phyloP scores from a whole-genome alignment of 1,140 invertebrate species.

The Xylocopa sonorina region DNA sequence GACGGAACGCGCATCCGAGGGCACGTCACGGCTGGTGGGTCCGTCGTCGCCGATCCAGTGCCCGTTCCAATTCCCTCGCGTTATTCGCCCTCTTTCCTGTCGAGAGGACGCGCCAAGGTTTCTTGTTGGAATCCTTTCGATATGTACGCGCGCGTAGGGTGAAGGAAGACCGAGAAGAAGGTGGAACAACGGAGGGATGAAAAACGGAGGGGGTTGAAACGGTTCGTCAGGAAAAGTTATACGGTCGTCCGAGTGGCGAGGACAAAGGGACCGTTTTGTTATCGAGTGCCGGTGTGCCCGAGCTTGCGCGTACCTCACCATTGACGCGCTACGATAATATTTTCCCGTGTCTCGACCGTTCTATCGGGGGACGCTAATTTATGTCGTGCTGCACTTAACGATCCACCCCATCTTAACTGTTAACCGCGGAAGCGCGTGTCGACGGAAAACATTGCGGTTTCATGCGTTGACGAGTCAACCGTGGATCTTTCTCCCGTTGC shows the following conservation, averaged over 20 bases:
- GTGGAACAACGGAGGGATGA: too few species aligned
- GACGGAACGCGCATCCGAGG: constrained; percentile 35
- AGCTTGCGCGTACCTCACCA: constrained; percentile 27
- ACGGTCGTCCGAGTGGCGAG: constrained; percentile 35
- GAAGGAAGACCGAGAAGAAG: background rate
- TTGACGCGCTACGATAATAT: constrained; percentile 66
- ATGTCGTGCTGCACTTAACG: constrained; percentile 56
- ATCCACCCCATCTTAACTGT: constrained; percentile 27
- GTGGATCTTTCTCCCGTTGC: background rate
- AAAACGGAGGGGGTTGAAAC: constrained; percentile 44
- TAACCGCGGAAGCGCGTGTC: constrained; percentile 16
- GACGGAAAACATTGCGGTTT: background rate
- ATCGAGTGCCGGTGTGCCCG: constrained; percentile 54
- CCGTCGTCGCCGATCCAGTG: constrained; percentile 32
- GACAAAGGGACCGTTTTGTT: constrained; percentile 74
- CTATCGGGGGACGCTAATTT: constrained; percentile 68
- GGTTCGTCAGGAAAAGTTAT: constrained; percentile 57
- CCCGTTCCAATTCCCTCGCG: constrained; percentile 28
- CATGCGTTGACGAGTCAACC: background rate
- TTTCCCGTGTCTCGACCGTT: constrained; percentile 65
- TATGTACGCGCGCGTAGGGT: constrained; percentile 52
- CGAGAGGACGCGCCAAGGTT: constrained; percentile 30
- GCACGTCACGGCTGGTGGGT: constrained; percentile 66
- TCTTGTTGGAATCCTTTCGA: constrained; percentile 71
- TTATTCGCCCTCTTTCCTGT: constrained; percentile 23